Conservation (phyloP, 2,888 invertebrate genomes). For the Oscheius onirici region DNA sequence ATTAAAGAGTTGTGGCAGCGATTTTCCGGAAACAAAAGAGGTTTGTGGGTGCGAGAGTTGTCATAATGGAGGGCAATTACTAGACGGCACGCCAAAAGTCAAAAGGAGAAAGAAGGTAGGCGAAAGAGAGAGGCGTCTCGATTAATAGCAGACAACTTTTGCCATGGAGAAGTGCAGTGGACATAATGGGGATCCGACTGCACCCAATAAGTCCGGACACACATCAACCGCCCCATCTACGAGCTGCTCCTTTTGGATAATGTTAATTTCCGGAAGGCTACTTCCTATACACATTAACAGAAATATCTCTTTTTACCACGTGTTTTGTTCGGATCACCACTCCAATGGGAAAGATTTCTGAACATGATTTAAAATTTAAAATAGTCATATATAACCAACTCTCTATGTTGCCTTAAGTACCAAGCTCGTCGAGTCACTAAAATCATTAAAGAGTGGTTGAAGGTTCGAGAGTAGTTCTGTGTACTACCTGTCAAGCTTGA, state of each 20-base stretch:
- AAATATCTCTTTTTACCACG: neutral
- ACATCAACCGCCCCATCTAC: constrained; percentile 1
- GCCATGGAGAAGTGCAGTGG: constrained; percentile 23
- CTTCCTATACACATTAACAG: constrained; percentile 6
- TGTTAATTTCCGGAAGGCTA: constrained; percentile 15
- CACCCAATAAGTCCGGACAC: constrained; percentile 26
- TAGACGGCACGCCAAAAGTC: constrained; percentile 23
- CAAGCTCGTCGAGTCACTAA: too few relatives aligned
- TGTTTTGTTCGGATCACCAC: too few relatives aligned
- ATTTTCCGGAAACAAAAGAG: constrained; percentile 31
- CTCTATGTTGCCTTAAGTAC: too few relatives aligned
- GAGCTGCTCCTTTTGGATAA: neutral
- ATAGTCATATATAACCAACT: too few relatives aligned
- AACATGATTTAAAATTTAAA: too few relatives aligned
- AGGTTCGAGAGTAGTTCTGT: too few relatives aligned
- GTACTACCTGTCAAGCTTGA: too few relatives aligned
- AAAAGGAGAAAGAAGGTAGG: neutral
- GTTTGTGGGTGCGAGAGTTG: constrained; percentile 13
- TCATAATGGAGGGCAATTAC: constrained; percentile 29
- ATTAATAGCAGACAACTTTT: constrained; percentile 30
- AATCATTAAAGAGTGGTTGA: too few relatives aligned
- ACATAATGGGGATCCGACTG: constrained; percentile 29
- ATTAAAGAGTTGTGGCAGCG: constrained; percentile 20
- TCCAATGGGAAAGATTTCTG: too few relatives aligned
- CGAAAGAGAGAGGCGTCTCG: constrained; percentile 12